Evolutionary conservation across 2,113 vertebrate genomes (phyloP).

Genomic region (Seriola quinqueradiata): DNA sequence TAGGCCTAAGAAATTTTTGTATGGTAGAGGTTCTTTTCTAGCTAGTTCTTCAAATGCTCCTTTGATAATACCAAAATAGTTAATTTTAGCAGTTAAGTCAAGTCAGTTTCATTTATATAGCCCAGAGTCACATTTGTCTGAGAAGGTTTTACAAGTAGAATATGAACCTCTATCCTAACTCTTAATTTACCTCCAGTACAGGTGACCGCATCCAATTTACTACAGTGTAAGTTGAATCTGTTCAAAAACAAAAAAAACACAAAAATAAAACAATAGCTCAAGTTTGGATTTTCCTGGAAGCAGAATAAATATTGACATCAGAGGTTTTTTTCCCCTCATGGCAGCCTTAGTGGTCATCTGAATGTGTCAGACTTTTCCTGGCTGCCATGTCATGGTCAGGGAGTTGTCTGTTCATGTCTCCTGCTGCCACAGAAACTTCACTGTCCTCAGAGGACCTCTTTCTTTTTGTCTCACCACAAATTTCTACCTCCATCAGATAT

Average conservation of each 20-base stretch:
- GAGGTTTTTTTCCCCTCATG: constrained; percentile 4
- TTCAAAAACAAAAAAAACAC: neutral
- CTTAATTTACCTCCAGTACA: neutral
- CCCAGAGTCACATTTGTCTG: neutral
- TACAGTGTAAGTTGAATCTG: neutral
- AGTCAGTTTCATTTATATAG: neutral
- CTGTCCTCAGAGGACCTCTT: constrained; percentile 37
- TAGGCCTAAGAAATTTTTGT: too few species aligned
- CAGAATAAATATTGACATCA: constrained; percentile 45
- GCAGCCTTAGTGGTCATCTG: neutral
- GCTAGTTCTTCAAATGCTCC: neutral
- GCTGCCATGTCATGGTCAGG: constrained; percentile 23
- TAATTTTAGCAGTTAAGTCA: neutral
- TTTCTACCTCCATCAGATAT: constrained; percentile 7
- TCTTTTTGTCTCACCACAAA: constrained; percentile 36
- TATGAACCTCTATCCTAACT: neutral
- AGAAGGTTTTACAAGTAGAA: neutral
- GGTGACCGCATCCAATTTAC: neutral
- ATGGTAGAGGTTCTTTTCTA: neutral
- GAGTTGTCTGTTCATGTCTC: constrained; percentile 17
- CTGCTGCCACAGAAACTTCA: constrained; percentile 13
- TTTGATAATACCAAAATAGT: neutral
- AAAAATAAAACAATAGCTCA: neutral
- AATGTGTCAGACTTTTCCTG: constrained; percentile 38
- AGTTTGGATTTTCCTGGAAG: constrained; percentile 10